A percentile compares a stretch with the other conserved stretches of the same genome.
These are phyloP conservation scores for Propsilocerus akamusi DNA, from an alignment of 1,140 invertebrate genomes.

Conservation along the genomic window DNA sequence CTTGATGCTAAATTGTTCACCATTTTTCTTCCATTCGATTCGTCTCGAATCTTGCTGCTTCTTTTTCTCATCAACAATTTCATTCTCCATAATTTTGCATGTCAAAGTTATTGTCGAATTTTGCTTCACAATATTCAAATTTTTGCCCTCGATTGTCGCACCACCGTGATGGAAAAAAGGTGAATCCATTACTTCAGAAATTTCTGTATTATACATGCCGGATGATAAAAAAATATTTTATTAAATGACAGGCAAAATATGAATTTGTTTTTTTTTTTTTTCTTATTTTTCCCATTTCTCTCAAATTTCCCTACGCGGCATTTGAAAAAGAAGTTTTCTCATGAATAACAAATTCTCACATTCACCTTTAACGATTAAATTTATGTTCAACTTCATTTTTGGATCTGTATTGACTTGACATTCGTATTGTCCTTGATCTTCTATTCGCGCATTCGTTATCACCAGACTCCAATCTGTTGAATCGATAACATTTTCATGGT, in stretches of 20 bases:
- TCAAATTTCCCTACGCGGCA: no score
- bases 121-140: not conserved
- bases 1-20: not conserved
- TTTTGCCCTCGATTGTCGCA: not conserved
- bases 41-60: not conserved
- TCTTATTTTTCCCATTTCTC: no score
- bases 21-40: not conserved
- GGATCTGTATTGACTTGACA: conserved; percentile 88
- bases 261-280: no score
- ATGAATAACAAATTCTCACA: not conserved
- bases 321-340: no score
- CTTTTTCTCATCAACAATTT: not conserved
- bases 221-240: no score
- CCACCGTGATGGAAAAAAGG: not conserved
- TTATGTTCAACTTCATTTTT: conserved; percentile 38
- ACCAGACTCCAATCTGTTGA: not conserved
- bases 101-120: not conserved
- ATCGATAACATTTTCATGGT: not conserved
- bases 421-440: conserved; percentile 38
- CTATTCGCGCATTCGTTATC: not conserved
- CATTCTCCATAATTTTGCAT: not conserved
- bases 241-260: no score
- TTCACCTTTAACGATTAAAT: not conserved
- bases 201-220: not conserved
- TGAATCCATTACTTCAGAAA: not conserved